These are phyloP conservation scores for Nomada ferruginata DNA, from an alignment of 2,888 invertebrate genomes.

Conservation along the genomic window DNA sequence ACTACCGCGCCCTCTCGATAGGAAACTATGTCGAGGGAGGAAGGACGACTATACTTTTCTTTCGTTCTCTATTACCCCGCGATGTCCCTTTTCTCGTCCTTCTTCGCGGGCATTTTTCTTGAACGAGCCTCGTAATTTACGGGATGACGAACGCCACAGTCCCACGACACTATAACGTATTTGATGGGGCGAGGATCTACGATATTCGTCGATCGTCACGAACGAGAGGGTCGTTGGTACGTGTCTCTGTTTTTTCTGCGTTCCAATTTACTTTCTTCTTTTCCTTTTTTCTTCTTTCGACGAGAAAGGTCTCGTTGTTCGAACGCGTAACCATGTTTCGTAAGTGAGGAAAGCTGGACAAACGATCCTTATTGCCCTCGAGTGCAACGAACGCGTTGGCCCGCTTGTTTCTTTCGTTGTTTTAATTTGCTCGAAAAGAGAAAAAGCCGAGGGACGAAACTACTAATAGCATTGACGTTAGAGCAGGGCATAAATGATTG, in stretches of 20 bases:
- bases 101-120: slow-evolving; percentile 35
- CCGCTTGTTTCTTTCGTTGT: slow-evolving; percentile 9
- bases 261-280: slow-evolving; percentile 41
- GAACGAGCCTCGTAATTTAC: slow-evolving; percentile 31
- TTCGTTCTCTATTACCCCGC: slow-evolving; percentile 13
- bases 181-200: neutral
- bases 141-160: neutral
- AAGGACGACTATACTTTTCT: slow-evolving; percentile 53
- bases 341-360: slow-evolving; percentile 34
- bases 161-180: too few relatives aligned
- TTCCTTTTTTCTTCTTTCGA: slow-evolving; percentile 12
- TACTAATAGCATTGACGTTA: slow-evolving; percentile 40
- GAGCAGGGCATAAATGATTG: slow-evolving; percentile 5
- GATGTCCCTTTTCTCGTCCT: slow-evolving; percentile 37
- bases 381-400: slow-evolving; percentile 10
- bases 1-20: slow-evolving; percentile 55
- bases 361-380: slow-evolving; percentile 29
- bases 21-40: slow-evolving; percentile 25
- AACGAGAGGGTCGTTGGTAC: slow-evolving; percentile 58
- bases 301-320: slow-evolving; percentile 28
- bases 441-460: slow-evolving; percentile 42
- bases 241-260: slow-evolving; percentile 51
- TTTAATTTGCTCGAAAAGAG: slow-evolving; percentile 3
- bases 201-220: slow-evolving; percentile 17
- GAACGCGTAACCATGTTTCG: slow-evolving; percentile 39